These are phyloP conservation scores for Protonemura montana DNA, from an alignment of 2,888 invertebrate species.

Conservation along the genomic window DNA sequence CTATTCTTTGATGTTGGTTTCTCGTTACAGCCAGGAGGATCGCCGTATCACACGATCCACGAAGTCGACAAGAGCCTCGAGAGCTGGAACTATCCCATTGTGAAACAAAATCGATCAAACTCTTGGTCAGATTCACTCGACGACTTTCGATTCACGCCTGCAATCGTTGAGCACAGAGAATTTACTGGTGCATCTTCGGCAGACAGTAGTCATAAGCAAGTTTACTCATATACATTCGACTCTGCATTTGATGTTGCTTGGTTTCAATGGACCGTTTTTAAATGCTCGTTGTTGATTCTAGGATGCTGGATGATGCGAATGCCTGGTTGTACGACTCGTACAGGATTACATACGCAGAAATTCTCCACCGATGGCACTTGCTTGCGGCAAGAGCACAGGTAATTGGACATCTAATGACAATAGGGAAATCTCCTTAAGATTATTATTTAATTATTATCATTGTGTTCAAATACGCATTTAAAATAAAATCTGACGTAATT, in stretches of 20 bases:
- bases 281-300: slow-evolving; percentile 46
- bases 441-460: no score
- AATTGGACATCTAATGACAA: neutral
- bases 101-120: slow-evolving; percentile 79
- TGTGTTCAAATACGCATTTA: no score
- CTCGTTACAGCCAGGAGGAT: slow-evolving; percentile 72
- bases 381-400: slow-evolving; percentile 77
- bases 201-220: slow-evolving; percentile 47
- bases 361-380: slow-evolving; percentile 85
- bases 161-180: slow-evolving; percentile 51
- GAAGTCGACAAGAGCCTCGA: slow-evolving; percentile 81
- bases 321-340: slow-evolving; percentile 78
- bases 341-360: slow-evolving; percentile 87
- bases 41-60: slow-evolving; percentile 89
- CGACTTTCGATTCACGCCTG: slow-evolving; percentile 63
- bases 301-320: slow-evolving; percentile 61
- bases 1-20: neutral
- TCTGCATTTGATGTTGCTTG: no score
- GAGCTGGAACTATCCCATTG: slow-evolving; percentile 76
- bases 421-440: no score
- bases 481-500: no score
- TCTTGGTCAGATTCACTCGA: slow-evolving; percentile 89
- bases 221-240: neutral
- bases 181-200: slow-evolving; percentile 44
- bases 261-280: neutral